Evolutionary conservation across 1,140 invertebrate species (phyloP), one percentile per base, ranked within the genome.

Genomic region (Scylla paramamosain): DNA sequence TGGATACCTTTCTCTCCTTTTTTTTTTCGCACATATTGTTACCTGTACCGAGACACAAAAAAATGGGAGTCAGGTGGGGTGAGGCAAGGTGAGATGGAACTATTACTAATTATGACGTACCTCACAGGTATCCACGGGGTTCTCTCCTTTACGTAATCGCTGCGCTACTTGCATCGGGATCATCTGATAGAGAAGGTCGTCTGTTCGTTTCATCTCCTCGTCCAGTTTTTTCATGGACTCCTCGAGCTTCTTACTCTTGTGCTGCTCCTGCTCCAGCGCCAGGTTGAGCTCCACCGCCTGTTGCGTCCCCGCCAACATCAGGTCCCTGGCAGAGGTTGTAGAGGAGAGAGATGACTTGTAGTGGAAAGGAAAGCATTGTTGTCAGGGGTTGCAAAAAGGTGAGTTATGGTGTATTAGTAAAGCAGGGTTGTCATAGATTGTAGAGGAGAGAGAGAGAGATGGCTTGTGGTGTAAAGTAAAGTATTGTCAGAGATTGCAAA

Each of bases 131-230:
- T 99, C 98, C 83, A 99, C 98, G 0, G 99, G 98, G 96, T 98
- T 99, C 97, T 99, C 99, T 39, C 99, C 99, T 92, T 98, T 98
- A 95, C 99, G 97, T 29, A 99, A 97, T 94, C 99, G 97, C 97
- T 99, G 99, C 0, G 99, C 99, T 0, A 99, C 99, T 97, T 99
- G 98, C 59, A 39, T 99, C 8, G 99, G 99, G 97, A 99, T 99
- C 99, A 99, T 99, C 97, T 99, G 99, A 97, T 99, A 99, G 0
- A 99, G 97, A 0, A 99, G 97, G 96, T 99, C 99, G 96, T 99
- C 99, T 0, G 99, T 99, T 94, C 99, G 97, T 96, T 98, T 98
- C 99, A 99, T 99, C 97, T 99, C 99, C 95, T 98, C 98, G 96
- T 99, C 99, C 96, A 99, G 97, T 97, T 99, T 99, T 95, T 98